phyloP scores from a whole-genome alignment of 2,113 vertebrate genomes.

The Chloebia gouldiae region DNA sequence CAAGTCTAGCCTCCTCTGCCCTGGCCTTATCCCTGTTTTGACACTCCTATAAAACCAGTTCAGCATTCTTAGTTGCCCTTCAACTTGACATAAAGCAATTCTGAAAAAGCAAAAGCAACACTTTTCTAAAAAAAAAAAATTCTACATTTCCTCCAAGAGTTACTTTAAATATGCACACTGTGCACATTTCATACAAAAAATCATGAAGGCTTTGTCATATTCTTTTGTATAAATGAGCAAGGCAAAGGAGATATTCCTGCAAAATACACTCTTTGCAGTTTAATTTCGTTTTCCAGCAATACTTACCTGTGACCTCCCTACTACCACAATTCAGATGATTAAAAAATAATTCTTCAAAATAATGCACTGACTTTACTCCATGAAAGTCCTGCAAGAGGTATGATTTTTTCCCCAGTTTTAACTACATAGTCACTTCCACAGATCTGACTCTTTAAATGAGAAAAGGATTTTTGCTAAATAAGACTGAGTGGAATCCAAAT shows the following conservation, averaged over 20 bases:
- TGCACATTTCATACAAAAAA: not conserved
- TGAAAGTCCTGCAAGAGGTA: not conserved
- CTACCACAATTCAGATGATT: not conserved
- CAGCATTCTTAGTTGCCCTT: not conserved
- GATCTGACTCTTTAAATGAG: not conserved
- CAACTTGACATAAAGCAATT: not conserved
- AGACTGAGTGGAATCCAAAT: not conserved
- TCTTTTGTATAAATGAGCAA: not conserved
- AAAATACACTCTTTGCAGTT: not conserved
- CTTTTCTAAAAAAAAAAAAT: not conserved
- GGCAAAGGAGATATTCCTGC: not conserved
- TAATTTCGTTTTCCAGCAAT: not conserved
- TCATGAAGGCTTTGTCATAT: not conserved
- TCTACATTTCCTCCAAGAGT: not conserved
- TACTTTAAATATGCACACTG: not conserved
- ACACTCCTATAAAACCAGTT: not conserved
- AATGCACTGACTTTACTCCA: not conserved
- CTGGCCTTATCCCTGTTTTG: not conserved
- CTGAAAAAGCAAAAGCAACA: not conserved
- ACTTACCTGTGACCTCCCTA: not conserved
- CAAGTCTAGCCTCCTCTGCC: not conserved
- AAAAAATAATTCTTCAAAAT: not conserved
- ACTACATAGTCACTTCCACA: not conserved
- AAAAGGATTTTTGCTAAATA: not conserved
- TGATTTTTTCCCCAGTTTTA: not conserved